phyloP scores from a whole-genome alignment of 2,888 invertebrate genomes.

The Drosophila cyrtoloma region DNA sequence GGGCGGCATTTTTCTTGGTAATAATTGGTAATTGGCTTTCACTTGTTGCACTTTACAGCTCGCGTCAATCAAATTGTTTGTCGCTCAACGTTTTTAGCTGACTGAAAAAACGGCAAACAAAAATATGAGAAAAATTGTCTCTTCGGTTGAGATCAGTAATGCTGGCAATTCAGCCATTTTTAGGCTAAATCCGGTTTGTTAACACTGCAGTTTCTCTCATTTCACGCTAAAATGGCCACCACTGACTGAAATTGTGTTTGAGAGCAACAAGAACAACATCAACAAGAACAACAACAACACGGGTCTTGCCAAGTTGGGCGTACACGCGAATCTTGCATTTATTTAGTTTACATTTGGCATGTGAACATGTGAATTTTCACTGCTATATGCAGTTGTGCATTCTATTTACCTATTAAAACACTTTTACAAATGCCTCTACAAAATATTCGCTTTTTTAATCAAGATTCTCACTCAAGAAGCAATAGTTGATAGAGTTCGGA shows the following conservation, averaged over 20 bases:
- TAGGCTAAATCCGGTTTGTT: slow-evolving; percentile 57
- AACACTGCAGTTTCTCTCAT: slow-evolving; percentile 19
- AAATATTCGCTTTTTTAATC: slow-evolving; percentile 40
- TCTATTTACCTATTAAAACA: slow-evolving; percentile 46
- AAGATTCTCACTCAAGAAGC: slow-evolving; percentile 42
- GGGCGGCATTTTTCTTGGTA: slow-evolving; percentile 68
- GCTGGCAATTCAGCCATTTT: slow-evolving; percentile 32
- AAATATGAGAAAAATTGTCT: slow-evolving; percentile 57
- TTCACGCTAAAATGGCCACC: slow-evolving; percentile 37
- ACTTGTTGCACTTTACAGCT: slow-evolving; percentile 72
- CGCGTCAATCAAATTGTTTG: slow-evolving; percentile 42
- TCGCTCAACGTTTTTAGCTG: slow-evolving; percentile 50
- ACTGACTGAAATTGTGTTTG: slow-evolving; percentile 36
- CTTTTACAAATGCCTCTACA: slow-evolving; percentile 14
- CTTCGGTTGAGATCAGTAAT: slow-evolving; percentile 31
- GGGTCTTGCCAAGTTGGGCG: slow-evolving; percentile 65
- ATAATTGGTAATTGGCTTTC: slow-evolving; percentile 58
- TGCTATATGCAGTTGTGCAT: background rate
- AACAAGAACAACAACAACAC: slow-evolving; percentile 40
- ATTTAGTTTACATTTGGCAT: background rate
- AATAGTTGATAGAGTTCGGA: slow-evolving; percentile 9
- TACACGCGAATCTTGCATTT: slow-evolving; percentile 20
- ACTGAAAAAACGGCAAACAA: slow-evolving; percentile 70
- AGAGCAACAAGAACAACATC: slow-evolving; percentile 29
- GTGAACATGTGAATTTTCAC: background rate